These are phyloP conservation scores for Enoplolaimus lenunculus DNA, from an alignment of 2,888 invertebrate species.

Conservation along the genomic window DNA sequence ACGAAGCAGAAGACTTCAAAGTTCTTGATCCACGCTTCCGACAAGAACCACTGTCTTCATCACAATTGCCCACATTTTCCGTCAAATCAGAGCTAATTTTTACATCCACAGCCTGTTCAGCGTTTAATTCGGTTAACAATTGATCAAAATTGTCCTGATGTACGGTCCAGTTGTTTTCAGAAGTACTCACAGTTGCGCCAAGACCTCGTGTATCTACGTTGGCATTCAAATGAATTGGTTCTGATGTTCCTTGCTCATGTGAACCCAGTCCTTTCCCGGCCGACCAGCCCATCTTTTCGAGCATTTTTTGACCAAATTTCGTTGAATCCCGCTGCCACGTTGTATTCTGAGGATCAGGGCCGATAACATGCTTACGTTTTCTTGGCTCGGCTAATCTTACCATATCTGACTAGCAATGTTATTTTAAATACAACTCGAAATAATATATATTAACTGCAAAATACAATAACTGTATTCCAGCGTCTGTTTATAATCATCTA, in stretches of 20 bases:
- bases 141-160: neutral
- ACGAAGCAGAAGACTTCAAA: neutral
- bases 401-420: no score
- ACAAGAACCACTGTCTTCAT: no score
- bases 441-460: no score
- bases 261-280: constrained; percentile 35
- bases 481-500: no score
- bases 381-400: neutral
- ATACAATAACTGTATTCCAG: no score
- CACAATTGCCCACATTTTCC: no score
- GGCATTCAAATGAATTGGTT: constrained; percentile 32
- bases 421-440: no score
- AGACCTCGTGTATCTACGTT: constrained; percentile 32
- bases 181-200: neutral
- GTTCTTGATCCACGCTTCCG: no score
- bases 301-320: constrained; percentile 32
- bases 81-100: no score
- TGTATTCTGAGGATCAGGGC: neutral
- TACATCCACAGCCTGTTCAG: neutral
- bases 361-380: neutral
- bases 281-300: constrained; percentile 34
- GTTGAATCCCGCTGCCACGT: neutral
- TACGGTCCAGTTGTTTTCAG: neutral
- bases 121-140: neutral
- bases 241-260: constrained; percentile 31